These are phyloP conservation scores for Stomatorhinus ivindoensis DNA, from an alignment of 2,113 vertebrate genomes.

Conservation along the genomic window DNA sequence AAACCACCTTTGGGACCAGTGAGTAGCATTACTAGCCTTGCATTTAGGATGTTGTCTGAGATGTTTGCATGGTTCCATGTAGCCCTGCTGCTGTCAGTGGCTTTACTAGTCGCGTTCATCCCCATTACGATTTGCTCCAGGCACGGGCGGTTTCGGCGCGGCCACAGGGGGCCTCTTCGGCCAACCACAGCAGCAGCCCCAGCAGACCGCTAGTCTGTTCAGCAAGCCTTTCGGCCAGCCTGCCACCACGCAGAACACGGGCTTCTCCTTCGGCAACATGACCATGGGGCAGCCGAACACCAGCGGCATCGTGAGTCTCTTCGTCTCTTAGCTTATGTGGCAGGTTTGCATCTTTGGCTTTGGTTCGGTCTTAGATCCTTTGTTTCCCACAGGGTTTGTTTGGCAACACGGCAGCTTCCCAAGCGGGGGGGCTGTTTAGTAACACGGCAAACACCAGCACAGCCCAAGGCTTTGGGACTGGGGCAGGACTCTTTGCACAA, in stretches of 20 bases:
- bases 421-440: conserved; percentile 77
- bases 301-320: conserved; percentile 74
- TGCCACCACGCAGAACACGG: conserved; percentile 74
- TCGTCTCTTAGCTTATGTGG: background rate
- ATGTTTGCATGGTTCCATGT: background rate
- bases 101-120: too few relatives aligned
- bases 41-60: too few relatives aligned
- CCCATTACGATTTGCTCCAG: conserved; percentile 27
- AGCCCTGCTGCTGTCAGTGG: background rate
- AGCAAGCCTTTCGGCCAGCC: conserved; percentile 82
- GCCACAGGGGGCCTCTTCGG: conserved; percentile 75
- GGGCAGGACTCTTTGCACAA: conserved; percentile 77
- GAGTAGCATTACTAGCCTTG: conserved; percentile 36
- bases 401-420: conserved; percentile 75
- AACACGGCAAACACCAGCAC: conserved; percentile 76
- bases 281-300: conserved; percentile 81
- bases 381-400: conserved; percentile 73
- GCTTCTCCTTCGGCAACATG: conserved; percentile 81
- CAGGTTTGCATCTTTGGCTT: background rate
- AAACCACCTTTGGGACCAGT: conserved; percentile 82
- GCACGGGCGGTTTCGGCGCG: conserved; percentile 71
- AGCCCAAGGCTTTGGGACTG: conserved; percentile 72
- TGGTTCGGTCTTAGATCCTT: background rate
- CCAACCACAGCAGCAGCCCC: conserved; percentile 45
- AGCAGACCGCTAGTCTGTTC: conserved; percentile 64